These are phyloP conservation scores for Tamias sibiricus DNA, from an alignment of 2,113 vertebrate genomes.

Conservation along the genomic window DNA sequence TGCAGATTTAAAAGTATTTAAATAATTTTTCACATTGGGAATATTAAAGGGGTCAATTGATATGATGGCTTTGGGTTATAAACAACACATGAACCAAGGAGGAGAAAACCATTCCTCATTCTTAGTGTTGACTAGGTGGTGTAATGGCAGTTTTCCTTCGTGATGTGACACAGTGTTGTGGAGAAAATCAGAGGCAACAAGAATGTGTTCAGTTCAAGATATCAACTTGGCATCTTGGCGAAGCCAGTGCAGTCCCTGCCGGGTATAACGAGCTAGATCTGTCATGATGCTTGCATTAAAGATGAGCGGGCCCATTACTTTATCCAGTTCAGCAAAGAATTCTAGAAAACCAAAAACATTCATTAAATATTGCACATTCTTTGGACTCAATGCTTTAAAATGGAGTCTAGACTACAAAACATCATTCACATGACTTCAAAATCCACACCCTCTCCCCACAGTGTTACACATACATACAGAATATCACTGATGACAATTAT, in stretches of 20 bases:
- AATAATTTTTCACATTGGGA: conserved; percentile 86
- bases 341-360: conserved; percentile 88
- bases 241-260: conserved; percentile 98
- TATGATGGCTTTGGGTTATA: conserved; percentile 77
- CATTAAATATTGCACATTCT: conserved; percentile 49
- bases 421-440: background rate
- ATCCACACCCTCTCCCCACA: background rate
- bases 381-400: conserved; percentile 3
- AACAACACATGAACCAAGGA: conserved; percentile 81
- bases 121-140: conserved; percentile 87
- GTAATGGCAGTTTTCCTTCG: conserved; percentile 92
- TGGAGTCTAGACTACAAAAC: background rate
- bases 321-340: conserved; percentile 98
- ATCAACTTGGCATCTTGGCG: conserved; percentile 95
- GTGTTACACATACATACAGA: background rate
- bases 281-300: conserved; percentile 99
- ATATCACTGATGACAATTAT: background rate
- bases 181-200: conserved; percentile 90
- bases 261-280: conserved; percentile 97
- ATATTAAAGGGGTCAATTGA: conserved; percentile 82
- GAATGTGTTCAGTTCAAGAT: conserved; percentile 85
- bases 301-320: conserved; percentile 97
- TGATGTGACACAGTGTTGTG: conserved; percentile 96
- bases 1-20: conserved; percentile 86
- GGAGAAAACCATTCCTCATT: conserved; percentile 86